Evolutionary conservation across 2,888 invertebrate genomes (phyloP), one percentile per base, ranked within the genome.

Genomic region (Malacosoma neustria): DNA sequence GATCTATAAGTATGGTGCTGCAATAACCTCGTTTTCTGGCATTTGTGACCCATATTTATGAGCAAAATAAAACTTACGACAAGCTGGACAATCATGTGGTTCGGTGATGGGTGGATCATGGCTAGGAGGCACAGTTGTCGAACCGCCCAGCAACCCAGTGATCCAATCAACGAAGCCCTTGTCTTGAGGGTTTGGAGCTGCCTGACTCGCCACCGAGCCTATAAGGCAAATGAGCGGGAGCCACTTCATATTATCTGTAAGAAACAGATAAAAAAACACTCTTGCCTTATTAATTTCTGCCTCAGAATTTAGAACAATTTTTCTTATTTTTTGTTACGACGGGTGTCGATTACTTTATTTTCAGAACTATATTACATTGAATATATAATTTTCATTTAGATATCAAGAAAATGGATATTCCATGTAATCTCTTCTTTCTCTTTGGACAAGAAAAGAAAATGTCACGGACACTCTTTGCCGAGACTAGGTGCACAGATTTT

Each of bases 111-210:
- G 79, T 2, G 79, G 71, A 13, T 70, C 66, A 7, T 62, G 47
- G 3, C 54, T 43, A 65, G 12, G 72, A 66, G 13, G 62, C 54
- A 13, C 54, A 2, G 66, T 53, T 1, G 67, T 48, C 3, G 71
- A 54, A 1, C 64, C 49, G 1, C 76, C 71, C 1, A 87, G 35
- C 11, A 86, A 45, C 32, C 61, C 61, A 22, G 43, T 52, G 35
- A 88, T 55, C 88, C 87, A 89, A 1, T 87, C 87, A 32, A 84
- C 43, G 14, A 82, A 57, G 1, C 76, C 72, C 42, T 79, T 81
- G 13, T 79, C 68, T 35, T 70, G 51, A n/a, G 46, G 47, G 13
- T 45, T 46, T 0, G 49, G 42, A 6, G 48, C 52, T 4, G 54
- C 48, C 4, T 60, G 61, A 35, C 70, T 58, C 38, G 51, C 57